Evolutionary conservation across 2,888 invertebrate genomes (phyloP).

Genomic region (Teleogryllus oceanicus): DNA sequence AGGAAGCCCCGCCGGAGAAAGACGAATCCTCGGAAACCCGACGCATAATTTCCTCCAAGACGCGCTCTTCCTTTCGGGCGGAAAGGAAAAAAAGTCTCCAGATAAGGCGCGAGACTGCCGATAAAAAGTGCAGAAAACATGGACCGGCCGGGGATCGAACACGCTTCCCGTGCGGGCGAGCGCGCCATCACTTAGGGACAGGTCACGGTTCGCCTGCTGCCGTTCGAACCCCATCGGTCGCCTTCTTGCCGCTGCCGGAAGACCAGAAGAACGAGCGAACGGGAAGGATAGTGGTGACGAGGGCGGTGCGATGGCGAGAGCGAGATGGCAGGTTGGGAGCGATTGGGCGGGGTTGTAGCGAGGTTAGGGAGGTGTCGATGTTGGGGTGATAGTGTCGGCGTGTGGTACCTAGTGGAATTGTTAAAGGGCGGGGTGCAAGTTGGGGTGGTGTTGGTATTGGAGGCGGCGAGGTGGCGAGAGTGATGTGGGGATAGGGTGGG

Average conservation of each 20-base stretch:
- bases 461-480: too few species aligned
- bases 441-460: too few species aligned
- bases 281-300: background rate
- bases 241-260: background rate
- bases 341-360: too few species aligned
- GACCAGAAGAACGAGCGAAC: too few species aligned
- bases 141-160: background rate
- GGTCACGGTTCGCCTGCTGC: background rate
- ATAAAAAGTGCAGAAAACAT: conserved; percentile 18
- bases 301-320: too few species aligned
- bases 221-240: background rate
- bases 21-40: conserved; percentile 9
- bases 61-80: background rate
- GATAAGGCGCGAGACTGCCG: background rate
- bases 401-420: too few species aligned
- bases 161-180: background rate
- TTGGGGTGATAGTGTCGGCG: too few species aligned
- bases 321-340: too few species aligned
- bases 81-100: background rate
- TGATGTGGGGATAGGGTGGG: too few species aligned
- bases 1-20: background rate
- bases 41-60: conserved; percentile 10
- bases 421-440: too few species aligned
- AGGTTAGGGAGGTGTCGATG: too few species aligned
- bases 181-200: background rate